Conservation (phyloP, 2,888 invertebrate species). For the Nineta flava region DNA sequence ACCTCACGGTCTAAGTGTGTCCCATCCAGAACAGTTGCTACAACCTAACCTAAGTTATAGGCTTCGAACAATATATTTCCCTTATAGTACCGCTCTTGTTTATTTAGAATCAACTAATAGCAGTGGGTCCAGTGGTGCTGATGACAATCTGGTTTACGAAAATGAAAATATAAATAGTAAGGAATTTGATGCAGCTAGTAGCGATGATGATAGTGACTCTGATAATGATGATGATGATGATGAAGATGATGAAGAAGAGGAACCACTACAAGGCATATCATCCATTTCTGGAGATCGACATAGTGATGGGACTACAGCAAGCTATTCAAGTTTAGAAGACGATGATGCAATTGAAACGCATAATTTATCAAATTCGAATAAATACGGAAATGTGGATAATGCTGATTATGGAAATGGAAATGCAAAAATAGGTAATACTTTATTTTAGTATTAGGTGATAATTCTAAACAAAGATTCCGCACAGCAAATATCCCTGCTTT, state of each 20-base stretch:
- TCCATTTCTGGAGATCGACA: conserved; percentile 16
- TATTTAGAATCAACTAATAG: background rate
- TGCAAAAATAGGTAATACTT: conserved; percentile 23
- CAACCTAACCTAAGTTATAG: too few relatives aligned
- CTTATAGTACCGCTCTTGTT: too few relatives aligned
- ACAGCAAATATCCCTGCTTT: background rate
- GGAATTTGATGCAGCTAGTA: conserved; percentile 11
- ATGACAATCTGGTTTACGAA: background rate
- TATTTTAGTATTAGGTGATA: background rate
- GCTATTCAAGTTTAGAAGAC: conserved; percentile 36
- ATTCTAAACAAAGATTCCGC: background rate
- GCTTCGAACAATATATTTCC: too few relatives aligned
- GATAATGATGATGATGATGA: conserved; percentile 13
- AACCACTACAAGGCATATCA: conserved; percentile 24
- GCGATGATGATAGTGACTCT: conserved; percentile 14
- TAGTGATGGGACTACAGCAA: conserved; percentile 34
- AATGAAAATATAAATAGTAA: background rate
- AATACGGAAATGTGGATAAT: conserved; percentile 25
- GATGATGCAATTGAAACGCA: conserved; percentile 30
- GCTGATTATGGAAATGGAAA: conserved; percentile 28
- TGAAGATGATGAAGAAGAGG: conserved; percentile 15
- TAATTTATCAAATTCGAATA: conserved; percentile 23
- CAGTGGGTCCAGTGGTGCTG: background rate
- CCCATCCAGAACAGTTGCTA: too few relatives aligned
- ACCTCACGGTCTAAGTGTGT: too few relatives aligned